A percentile compares a stretch with the other conserved stretches of the same genome.
Evolutionary conservation across 2,797 vertebrate species (phyloP).

Genomic region (Characodon lateralis): DNA sequence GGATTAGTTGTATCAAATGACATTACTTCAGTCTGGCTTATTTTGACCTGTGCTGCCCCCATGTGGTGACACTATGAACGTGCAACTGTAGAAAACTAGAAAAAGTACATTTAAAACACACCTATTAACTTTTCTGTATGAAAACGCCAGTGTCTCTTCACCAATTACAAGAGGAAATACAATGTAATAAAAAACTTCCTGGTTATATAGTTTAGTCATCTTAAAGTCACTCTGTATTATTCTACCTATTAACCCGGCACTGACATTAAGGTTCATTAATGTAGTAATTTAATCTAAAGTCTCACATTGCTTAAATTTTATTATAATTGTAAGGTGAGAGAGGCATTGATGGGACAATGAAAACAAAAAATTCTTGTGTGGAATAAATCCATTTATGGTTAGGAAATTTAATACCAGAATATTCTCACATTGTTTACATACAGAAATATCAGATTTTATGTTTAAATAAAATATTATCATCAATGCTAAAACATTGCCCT

Average conservation of each 20-base stretch:
- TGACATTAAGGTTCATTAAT: background rate
- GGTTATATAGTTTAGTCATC: no score
- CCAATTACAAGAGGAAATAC: background rate
- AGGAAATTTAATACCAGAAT: conserved; percentile 21
- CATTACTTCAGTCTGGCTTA: background rate
- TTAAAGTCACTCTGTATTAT: background rate
- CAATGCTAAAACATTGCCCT: conserved; percentile 22
- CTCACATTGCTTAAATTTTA: background rate
- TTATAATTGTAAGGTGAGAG: background rate
- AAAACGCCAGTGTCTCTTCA: background rate
- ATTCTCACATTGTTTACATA: conserved; percentile 18
- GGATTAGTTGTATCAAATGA: no score
- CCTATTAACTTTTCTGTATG: background rate
- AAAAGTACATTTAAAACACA: background rate
- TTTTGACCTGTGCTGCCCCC: conserved; percentile 36
- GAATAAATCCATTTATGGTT: background rate
- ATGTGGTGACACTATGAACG: conserved; percentile 27
- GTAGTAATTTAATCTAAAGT: background rate
- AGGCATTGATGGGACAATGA: background rate
- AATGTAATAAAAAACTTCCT: background rate
- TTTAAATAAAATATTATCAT: conserved; percentile 10
- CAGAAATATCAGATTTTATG: background rate
- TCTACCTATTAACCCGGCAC: background rate
- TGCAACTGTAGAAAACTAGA: background rate
- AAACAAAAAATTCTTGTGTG: background rate